phyloP scores from a whole-genome alignment of 92 coral and sea anemone genomes.

The Palythoa caribaeorum region DNA sequence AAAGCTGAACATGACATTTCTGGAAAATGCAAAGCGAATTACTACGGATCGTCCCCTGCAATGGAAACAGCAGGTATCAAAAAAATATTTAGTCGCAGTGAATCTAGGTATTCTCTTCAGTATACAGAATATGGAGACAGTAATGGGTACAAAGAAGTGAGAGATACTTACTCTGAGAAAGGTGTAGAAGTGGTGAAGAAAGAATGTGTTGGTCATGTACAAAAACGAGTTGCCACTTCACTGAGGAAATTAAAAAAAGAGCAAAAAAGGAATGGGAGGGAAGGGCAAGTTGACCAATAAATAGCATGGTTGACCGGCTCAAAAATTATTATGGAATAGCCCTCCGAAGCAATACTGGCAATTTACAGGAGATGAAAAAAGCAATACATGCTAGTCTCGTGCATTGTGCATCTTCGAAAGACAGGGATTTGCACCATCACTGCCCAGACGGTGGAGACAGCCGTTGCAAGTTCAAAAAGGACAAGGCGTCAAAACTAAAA shows the following conservation, averaged over 20 bases:
- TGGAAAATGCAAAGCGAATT: constrained; percentile 35
- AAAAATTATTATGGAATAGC: constrained; percentile 65
- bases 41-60: constrained; percentile 56
- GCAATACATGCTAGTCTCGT: constrained; percentile 61
- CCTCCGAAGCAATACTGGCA: constrained; percentile 49
- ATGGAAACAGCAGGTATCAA: constrained; percentile 62
- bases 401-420: constrained; percentile 54
- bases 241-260: constrained; percentile 58
- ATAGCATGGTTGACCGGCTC: constrained; percentile 54
- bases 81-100: constrained; percentile 45
- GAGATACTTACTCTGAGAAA: background rate
- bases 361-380: constrained; percentile 47
- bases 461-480: constrained; percentile 50
- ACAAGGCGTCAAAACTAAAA: constrained; percentile 25
- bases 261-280: constrained; percentile 53
- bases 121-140: constrained; percentile 61
- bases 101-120: background rate
- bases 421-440: background rate
- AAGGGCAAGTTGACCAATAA: constrained; percentile 64
- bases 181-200: constrained; percentile 36
- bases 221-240: constrained; percentile 66
- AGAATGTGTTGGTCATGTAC: constrained; percentile 61
- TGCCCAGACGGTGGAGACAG: constrained; percentile 42
- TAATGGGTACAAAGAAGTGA: constrained; percentile 47
- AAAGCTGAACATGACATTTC: constrained; percentile 22